Percentiles rank a stretch among this genome's conserved stretches.
Conservation (phyloP, 2,113 vertebrate genomes). For the Pelvicachromis taeniatus region DNA sequence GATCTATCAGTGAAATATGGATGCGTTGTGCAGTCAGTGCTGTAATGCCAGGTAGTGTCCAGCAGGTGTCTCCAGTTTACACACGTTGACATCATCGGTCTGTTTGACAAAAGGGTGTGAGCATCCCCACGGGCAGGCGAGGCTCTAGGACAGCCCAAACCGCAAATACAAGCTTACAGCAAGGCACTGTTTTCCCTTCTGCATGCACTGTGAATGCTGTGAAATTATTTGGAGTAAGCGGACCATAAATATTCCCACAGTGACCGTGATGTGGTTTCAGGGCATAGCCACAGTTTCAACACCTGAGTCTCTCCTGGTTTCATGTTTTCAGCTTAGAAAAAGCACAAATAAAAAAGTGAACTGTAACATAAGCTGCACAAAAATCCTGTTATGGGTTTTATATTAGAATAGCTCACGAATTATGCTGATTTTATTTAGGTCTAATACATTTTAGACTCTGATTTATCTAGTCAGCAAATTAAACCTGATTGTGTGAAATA, state of each 20-base stretch:
- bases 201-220: background rate
- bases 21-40: background rate
- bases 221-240: background rate
- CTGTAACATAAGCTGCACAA: background rate
- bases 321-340: background rate
- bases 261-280: background rate
- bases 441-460: background rate
- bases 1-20: background rate
- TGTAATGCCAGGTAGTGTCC: constrained; percentile 7
- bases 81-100: background rate
- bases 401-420: background rate
- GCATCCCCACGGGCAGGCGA: background rate
- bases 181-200: background rate
- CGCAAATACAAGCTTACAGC: background rate
- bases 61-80: constrained; percentile 28
- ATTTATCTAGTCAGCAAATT: background rate
- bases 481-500: background rate
- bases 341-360: background rate
- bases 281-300: background rate
- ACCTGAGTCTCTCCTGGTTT: background rate
- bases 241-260: background rate
- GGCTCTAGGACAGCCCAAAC: background rate
- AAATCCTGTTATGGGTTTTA: background rate
- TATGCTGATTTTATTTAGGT: background rate
- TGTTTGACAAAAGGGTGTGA: constrained; percentile 51